A percentile compares a stretch with the other conserved stretches of the same genome.
Evolutionary conservation across 2,797 vertebrate genomes (phyloP).

Genomic region (Chloroceryle inda): DNA sequence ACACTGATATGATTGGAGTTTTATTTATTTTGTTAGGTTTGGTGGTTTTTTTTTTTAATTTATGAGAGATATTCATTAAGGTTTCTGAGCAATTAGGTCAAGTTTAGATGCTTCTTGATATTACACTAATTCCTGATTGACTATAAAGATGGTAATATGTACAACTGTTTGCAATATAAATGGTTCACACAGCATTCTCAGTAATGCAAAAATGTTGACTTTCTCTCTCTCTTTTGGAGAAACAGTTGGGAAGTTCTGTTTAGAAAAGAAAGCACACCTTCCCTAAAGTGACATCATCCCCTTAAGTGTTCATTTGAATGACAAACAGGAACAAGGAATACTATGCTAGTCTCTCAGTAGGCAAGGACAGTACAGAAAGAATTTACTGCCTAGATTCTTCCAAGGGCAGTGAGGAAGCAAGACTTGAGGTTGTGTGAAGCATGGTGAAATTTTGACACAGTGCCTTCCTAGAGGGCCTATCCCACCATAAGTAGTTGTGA

Average conservation of each 20-base stretch:
- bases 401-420: background rate
- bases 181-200: background rate
- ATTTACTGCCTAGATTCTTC: background rate
- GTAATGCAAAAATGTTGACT: background rate
- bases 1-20: background rate
- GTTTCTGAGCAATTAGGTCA: background rate
- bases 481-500: background rate
- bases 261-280: background rate
- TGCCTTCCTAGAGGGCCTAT: rapidly evolving
- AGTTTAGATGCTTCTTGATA: background rate
- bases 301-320: background rate
- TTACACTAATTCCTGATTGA: background rate
- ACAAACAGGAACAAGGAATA: background rate
- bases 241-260: background rate
- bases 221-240: background rate
- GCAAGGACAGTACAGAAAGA: background rate
- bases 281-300: background rate
- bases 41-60: background rate
- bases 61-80: background rate
- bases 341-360: background rate
- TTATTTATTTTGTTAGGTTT: no score
- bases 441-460: background rate
- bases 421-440: background rate
- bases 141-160: background rate
- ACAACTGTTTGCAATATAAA: background rate